Evolutionary conservation across 1,140 invertebrate genomes (phyloP).

Genomic region (Leptopilina clavipes): DNA sequence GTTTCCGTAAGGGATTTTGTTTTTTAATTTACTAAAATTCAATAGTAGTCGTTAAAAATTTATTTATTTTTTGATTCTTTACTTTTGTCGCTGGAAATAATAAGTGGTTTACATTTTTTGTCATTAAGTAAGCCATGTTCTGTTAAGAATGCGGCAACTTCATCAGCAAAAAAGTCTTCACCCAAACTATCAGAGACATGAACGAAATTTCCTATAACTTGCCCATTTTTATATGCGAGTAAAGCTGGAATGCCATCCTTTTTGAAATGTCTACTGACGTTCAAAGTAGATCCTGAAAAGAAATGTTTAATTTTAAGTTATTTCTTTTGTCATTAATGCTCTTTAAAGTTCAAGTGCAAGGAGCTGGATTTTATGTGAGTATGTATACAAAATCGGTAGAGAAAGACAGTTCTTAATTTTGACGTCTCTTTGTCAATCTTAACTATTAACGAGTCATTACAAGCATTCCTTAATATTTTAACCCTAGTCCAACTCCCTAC

Average conservation of each 20-base stretch:
- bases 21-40: neutral
- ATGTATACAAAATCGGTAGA: too few relatives aligned
- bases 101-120: constrained; percentile 75
- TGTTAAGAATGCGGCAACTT: constrained; percentile 92
- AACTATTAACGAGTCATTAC: too few relatives aligned
- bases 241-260: constrained; percentile 92
- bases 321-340: too few relatives aligned
- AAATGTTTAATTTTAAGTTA: constrained; percentile 26
- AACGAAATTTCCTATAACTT: constrained; percentile 95
- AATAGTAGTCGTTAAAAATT: neutral
- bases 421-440: too few relatives aligned
- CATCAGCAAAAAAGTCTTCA: constrained; percentile 90
- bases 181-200: constrained; percentile 90
- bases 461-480: too few relatives aligned
- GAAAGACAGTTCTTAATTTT: too few relatives aligned
- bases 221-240: constrained; percentile 91
- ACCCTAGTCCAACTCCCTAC: too few relatives aligned
- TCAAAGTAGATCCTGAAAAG: constrained; percentile 77
- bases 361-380: too few relatives aligned
- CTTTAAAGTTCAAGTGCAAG: too few relatives aligned
- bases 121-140: constrained; percentile 88
- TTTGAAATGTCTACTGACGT: constrained; percentile 89
- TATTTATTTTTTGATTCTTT: constrained; percentile 57
- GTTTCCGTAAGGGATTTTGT: too few relatives aligned
- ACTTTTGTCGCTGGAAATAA: constrained; percentile 59